phyloP scores from a whole-genome alignment of 2,113 vertebrate genomes.

The Burhinus bistriatus region DNA sequence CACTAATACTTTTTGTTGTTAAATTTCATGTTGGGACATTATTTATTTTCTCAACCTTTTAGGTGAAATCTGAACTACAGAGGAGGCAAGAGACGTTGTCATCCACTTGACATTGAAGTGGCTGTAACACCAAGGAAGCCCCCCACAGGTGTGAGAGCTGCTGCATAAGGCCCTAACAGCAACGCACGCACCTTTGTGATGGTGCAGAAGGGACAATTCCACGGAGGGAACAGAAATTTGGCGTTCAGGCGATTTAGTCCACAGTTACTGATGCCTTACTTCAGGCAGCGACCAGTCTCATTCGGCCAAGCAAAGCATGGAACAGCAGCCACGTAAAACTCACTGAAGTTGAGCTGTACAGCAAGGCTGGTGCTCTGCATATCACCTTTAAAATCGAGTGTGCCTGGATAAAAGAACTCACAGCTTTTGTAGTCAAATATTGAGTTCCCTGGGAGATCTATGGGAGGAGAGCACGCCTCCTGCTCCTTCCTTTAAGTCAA shows the following conservation, averaged over 20 bases:
- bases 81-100: background rate
- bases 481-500: conserved; percentile 31
- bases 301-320: background rate
- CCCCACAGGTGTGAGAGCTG: background rate
- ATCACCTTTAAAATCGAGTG: conserved; percentile 22
- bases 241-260: background rate
- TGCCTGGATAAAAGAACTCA: background rate
- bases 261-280: background rate
- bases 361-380: background rate
- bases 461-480: background rate
- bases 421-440: conserved; percentile 32
- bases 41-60: background rate
- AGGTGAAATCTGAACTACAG: background rate
- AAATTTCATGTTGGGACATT: background rate
- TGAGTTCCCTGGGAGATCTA: background rate
- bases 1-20: background rate
- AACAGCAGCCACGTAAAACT: background rate
- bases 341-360: background rate
- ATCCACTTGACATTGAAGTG: background rate
- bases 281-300: background rate
- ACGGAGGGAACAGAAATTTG: background rate
- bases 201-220: background rate
- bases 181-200: fast-evolving
- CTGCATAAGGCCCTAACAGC: background rate
- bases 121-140: background rate